These are phyloP conservation scores for Acanthurus leucopareius DNA, from an alignment of 2,797 vertebrate species.

Conservation along the genomic window DNA sequence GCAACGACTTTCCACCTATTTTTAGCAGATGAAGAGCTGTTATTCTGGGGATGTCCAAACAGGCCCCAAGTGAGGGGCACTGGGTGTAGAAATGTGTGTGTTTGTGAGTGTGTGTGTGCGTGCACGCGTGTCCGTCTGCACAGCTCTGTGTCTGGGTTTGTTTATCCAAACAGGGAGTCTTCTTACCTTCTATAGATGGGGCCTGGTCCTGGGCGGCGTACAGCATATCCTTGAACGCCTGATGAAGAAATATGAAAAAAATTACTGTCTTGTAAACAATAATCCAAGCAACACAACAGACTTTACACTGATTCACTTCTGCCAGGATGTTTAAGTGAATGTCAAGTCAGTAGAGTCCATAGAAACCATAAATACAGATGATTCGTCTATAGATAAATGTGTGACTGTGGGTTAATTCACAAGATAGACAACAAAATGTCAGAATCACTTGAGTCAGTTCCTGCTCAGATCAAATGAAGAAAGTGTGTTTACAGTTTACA, in stretches of 20 bases:
- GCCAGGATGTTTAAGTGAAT: neutral
- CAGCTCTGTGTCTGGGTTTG: conserved; percentile 36
- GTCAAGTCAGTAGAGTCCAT: neutral
- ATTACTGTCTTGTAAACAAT: conserved; percentile 6
- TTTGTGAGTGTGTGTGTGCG: conserved; percentile 8
- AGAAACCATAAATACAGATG: neutral
- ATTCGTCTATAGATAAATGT: conserved; percentile 5
- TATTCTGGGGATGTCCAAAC: conserved; percentile 77
- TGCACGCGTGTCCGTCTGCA: neutral
- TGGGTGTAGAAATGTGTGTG: conserved; percentile 32
- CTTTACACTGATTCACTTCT: neutral
- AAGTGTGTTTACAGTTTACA: conserved; percentile 15
- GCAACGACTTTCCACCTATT: conserved; percentile 77
- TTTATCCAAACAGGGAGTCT: conserved; percentile 54
- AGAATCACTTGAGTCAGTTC: neutral
- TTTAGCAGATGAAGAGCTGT: conserved; percentile 74
- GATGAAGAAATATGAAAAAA: conserved; percentile 52
- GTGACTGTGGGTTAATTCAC: neutral
- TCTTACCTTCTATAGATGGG: conserved; percentile 97
- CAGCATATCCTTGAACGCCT: conserved; percentile 99
- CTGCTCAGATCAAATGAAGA: neutral
- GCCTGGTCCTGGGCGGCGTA: conserved; percentile 99
- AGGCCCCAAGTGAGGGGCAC: conserved; percentile 33
- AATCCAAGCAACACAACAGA: neutral
- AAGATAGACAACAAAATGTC: neutral